A percentile compares a stretch with the other conserved stretches of the same genome.
These are phyloP conservation scores for Alloscopus bannaensis DNA, from an alignment of 2,888 invertebrate species.

Conservation along the genomic window DNA sequence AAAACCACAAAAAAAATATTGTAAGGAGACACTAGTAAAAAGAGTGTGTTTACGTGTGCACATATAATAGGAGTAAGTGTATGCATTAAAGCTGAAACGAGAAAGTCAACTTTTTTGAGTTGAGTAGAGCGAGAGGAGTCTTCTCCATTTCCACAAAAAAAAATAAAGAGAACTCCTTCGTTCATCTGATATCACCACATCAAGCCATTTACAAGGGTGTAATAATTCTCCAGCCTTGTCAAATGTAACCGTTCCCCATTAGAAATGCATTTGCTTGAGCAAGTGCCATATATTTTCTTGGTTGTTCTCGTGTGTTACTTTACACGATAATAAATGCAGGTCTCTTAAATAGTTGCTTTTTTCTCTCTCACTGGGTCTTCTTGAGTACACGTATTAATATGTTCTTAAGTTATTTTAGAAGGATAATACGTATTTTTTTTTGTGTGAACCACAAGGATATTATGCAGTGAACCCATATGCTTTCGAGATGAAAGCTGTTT, in stretches of 20 bases:
- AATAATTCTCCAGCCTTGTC: slow-evolving; percentile 64
- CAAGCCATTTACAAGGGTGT: slow-evolving; percentile 63
- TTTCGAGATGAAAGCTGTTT: no score
- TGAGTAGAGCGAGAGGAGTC: slow-evolving; percentile 2
- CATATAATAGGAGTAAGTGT: neutral
- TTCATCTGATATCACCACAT: slow-evolving; percentile 35
- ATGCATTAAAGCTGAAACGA: neutral
- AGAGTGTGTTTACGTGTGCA: neutral
- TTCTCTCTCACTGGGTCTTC: neutral
- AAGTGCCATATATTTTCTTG: slow-evolving; percentile 56
- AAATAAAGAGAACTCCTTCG: neutral
- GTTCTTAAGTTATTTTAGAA: neutral
- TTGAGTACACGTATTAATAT: slow-evolving; percentile 20
- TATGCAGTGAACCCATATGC: neutral
- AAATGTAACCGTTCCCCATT: slow-evolving; percentile 65
- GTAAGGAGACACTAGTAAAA: neutral
- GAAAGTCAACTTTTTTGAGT: slow-evolving; percentile 20
- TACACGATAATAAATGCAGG: slow-evolving; percentile 18
- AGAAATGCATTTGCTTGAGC: slow-evolving; percentile 52
- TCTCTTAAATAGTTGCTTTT: slow-evolving; percentile 1
- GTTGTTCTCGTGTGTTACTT: neutral
- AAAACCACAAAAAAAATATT: neutral
- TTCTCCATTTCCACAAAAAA: slow-evolving; percentile 1
- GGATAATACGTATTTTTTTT: neutral
- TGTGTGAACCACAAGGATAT: neutral